Base-by-base conservation (phyloP, 2,888 invertebrate genomes). In the Apocheima hispidaria region DNA sequence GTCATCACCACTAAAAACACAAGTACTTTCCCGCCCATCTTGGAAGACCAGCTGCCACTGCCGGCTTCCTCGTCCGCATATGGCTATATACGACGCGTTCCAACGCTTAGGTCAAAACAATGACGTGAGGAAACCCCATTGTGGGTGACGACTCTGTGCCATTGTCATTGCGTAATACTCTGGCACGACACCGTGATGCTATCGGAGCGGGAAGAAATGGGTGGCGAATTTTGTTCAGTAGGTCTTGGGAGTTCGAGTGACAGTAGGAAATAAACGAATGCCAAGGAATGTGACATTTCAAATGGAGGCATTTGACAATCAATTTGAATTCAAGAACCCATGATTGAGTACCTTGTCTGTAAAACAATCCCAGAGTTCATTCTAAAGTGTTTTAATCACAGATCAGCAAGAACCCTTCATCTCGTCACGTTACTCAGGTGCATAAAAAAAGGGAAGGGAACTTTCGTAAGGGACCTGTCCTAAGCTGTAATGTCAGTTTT, bases 11-110 rank as follows among this genome's bases (percentile, higher is more conserved):
- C 52, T 33, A 82, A 59, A 51, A 76, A 49, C 53, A 70, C 59
- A 63, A 70, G 55, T 60, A 65, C 69, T 79, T 78, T 63, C 50
- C 72, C 65, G 74, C 78, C 75, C 90, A 90, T 90, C 83, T 80
- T 78, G 70, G 55, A 71, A 66, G 71, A 38, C 65, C 75, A 77
- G 69, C 68, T 65, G 74, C 73, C 71, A 90, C 88, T 90, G 86
- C 57, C 72, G 69, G 55, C 71, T 80, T 77, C 81, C 77, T 70
- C 71, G 73, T 80, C 78, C 77, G 79, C 75, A 82, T 83, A 78
- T 82, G 75, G 76, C 82, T 91, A 79, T 91, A 92, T 92, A 92
- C 81, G 68, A 69, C 66, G 74, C 90, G 92, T 92, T 92, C 92
- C 92, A 73, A 75, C 73, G 78, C 75, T 60, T 92, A 86, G 71